Evolutionary conservation across 2,888 invertebrate species (phyloP).

Genomic region (Acholoe squamosa): DNA sequence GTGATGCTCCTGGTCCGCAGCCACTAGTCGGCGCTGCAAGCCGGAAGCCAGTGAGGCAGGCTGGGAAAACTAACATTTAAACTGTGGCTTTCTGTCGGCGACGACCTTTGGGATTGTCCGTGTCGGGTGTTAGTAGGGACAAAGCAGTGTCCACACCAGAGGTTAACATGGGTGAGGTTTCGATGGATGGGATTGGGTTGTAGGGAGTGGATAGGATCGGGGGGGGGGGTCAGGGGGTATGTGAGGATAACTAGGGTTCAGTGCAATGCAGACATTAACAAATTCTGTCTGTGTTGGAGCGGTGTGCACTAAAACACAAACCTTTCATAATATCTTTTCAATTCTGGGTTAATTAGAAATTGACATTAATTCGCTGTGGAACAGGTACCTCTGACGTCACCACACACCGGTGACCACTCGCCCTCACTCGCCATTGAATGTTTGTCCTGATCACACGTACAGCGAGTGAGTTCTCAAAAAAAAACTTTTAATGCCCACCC

Average conservation of each 20-base stretch:
- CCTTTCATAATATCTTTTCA: no score
- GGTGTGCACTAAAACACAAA: not conserved
- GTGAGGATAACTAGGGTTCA: slow-evolving; percentile 23
- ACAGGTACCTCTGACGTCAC: no score
- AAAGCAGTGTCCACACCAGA: not conserved
- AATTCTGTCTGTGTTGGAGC: no score
- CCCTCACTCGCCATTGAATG: no score
- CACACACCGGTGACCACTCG: no score
- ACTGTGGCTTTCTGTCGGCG: slow-evolving; percentile 19
- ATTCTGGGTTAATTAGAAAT: no score
- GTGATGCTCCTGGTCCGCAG: not conserved
- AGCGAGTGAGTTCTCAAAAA: no score
- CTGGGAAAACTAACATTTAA: slow-evolving; percentile 62
- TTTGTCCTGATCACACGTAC: no score
- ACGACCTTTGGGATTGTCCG: slow-evolving; percentile 42
- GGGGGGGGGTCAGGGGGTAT: not conserved
- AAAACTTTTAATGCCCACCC: no score
- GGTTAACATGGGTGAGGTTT: not conserved
- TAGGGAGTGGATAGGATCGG: not conserved
- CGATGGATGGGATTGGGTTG: not conserved
- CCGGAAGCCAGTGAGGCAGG: slow-evolving; percentile 49
- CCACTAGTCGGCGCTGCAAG: slow-evolving; percentile 50
- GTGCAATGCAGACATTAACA: not conserved
- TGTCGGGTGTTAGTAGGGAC: not conserved
- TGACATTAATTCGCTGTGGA: no score